Conservation (phyloP, 2,888 invertebrate genomes). For the Pseudanteris insignis region DNA sequence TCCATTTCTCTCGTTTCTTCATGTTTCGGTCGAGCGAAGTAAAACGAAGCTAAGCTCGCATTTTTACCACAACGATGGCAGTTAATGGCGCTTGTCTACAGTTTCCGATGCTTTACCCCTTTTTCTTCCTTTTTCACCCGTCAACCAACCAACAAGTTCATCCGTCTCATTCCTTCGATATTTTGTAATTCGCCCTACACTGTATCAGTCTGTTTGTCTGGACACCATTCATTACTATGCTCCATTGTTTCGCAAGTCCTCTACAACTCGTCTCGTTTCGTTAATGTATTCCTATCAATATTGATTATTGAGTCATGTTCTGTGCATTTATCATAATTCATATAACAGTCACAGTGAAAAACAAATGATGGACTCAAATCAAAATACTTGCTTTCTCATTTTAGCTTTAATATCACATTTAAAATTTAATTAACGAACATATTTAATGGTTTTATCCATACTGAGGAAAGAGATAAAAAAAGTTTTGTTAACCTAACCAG, state of each 20-base stretch:
- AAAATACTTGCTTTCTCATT: too few relatives aligned
- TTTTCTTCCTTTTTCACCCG: constrained; percentile 9
- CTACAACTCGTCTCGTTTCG: constrained; percentile 7
- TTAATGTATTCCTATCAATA: constrained; percentile 12
- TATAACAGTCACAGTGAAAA: too few relatives aligned
- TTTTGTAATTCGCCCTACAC: constrained; percentile 40
- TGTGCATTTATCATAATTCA: too few relatives aligned
- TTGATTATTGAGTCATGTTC: too few relatives aligned
- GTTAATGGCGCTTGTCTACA: constrained; percentile 45
- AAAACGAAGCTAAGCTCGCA: constrained; percentile 28
- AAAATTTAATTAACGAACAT: too few relatives aligned
- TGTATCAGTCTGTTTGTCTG: constrained; percentile 43
- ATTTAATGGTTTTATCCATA: too few relatives aligned
- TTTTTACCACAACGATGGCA: constrained; percentile 36
- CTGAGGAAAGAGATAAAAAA: too few relatives aligned
- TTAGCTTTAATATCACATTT: too few relatives aligned
- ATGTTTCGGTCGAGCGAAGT: constrained; percentile 22
- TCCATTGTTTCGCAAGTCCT: constrained; percentile 41
- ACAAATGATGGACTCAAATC: too few relatives aligned
- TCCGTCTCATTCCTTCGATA: constrained; percentile 36
- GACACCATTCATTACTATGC: constrained; percentile 46
- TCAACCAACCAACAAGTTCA: constrained; percentile 1
- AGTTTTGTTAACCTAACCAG: too few relatives aligned
- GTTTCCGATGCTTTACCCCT: constrained; percentile 41
- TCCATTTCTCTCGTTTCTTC: constrained; percentile 52